Conservation (phyloP, 2,797 vertebrate genomes). For the Aphelocoma californica region DNA sequence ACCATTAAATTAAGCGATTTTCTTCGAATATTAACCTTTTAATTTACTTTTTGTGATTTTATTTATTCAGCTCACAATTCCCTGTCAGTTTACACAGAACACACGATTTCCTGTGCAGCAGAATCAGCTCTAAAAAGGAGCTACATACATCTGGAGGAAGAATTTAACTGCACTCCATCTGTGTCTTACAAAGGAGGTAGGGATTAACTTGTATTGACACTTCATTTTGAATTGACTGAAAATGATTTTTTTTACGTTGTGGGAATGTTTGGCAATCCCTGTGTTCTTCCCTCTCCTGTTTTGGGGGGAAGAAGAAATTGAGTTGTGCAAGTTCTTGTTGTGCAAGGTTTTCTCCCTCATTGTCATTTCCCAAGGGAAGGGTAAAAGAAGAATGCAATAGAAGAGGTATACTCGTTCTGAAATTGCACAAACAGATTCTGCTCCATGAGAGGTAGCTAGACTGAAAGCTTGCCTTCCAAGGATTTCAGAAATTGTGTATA, state of each 20-base stretch:
- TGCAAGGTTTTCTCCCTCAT: no score
- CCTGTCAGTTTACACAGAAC: background rate
- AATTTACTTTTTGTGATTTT: background rate
- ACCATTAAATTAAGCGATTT: background rate
- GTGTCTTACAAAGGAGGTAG: fast-evolving
- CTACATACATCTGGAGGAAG: background rate
- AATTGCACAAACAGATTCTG: background rate
- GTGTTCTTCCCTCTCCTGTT: background rate
- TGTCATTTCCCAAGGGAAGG: background rate
- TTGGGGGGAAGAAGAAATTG: background rate
- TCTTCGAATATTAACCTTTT: background rate
- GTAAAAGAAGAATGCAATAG: background rate
- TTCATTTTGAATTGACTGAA: background rate
- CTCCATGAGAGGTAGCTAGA: background rate
- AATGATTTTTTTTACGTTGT: fast-evolving
- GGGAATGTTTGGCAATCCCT: background rate
- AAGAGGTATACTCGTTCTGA: fast-evolving
- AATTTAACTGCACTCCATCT: background rate
- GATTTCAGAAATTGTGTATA: background rate
- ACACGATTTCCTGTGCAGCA: background rate
- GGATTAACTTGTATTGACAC: background rate
- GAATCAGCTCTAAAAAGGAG: background rate
- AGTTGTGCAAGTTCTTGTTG: background rate
- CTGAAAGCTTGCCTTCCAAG: background rate
- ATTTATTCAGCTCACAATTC: background rate